These are phyloP conservation scores for Eira barbara DNA, from an alignment of 2,113 vertebrate species.

Conservation along the genomic window DNA sequence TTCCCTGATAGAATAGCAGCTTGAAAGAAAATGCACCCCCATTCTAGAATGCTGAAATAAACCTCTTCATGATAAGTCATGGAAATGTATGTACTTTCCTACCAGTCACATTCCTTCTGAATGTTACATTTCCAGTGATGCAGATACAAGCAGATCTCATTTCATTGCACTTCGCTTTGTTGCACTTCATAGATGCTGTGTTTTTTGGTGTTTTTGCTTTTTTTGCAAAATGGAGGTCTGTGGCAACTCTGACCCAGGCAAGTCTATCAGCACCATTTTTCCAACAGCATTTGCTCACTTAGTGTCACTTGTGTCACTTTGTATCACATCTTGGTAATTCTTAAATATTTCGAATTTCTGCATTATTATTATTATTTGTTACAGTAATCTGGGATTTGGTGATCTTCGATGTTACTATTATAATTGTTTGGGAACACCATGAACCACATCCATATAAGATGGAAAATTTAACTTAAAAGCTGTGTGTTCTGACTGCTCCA, in stretches of 20 bases:
- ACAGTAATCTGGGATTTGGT: background rate
- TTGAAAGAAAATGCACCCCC: background rate
- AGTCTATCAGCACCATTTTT: background rate
- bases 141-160: background rate
- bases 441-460: background rate
- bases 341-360: background rate
- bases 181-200: background rate
- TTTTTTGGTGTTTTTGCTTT: background rate
- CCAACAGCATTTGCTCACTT: background rate
- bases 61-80: background rate
- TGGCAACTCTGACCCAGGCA: background rate
- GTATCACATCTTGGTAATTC: background rate
- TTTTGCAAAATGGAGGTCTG: background rate
- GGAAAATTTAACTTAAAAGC: background rate
- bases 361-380: background rate
- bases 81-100: background rate
- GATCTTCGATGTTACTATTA: background rate
- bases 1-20: background rate
- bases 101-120: background rate
- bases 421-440: background rate
- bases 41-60: background rate
- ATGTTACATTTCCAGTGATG: background rate
- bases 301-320: background rate
- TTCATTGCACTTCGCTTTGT: background rate
- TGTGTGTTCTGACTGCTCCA: background rate